Evolutionary conservation across 2,797 vertebrate genomes (phyloP).

Genomic region (Vireo griseus): DNA sequence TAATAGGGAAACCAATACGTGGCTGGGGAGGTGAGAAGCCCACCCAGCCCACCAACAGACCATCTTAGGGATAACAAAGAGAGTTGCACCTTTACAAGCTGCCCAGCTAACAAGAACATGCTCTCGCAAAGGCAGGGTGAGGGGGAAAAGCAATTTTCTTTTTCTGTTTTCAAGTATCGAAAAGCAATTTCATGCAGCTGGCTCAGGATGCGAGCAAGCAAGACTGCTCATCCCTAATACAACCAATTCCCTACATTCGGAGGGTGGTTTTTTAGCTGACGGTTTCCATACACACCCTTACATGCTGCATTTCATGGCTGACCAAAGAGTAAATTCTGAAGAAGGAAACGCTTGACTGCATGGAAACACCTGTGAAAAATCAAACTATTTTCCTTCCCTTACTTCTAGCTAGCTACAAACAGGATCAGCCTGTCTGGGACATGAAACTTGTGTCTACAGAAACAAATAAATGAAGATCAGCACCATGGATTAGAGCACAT

Average conservation of each 20-base stretch:
- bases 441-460: neutral
- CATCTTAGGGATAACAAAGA: neutral
- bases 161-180: neutral
- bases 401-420: neutral
- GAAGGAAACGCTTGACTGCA: neutral
- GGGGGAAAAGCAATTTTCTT: neutral
- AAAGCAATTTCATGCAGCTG: constrained; percentile 17
- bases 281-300: neutral
- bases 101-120: neutral
- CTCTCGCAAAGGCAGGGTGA: neutral
- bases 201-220: neutral
- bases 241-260: neutral
- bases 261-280: neutral
- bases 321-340: neutral
- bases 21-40: accelerated
- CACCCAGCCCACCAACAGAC: neutral
- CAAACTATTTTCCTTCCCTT: neutral
- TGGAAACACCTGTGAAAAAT: constrained; percentile 13
- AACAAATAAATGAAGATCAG: neutral
- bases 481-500: neutral
- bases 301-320: neutral
- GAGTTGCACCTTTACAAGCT: neutral
- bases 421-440: neutral
- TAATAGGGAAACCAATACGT: neutral
- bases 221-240: neutral